Evolutionary conservation across 2,888 invertebrate genomes (phyloP).

Genomic region (Cosmia trapezina): DNA sequence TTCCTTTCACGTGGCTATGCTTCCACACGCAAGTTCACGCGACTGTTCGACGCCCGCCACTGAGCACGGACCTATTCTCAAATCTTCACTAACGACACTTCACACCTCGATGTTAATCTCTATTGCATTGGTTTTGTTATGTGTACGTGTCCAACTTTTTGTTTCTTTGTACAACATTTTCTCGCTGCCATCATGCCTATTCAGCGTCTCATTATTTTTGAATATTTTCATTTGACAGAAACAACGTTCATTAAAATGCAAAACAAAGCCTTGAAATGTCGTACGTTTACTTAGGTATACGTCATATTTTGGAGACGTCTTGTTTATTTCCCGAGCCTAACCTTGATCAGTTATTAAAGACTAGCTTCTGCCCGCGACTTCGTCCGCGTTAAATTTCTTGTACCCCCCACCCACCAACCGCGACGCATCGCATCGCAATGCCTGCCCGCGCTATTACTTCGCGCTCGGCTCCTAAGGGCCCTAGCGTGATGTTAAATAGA

Average conservation of each 20-base stretch:
- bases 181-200: constrained; percentile 17
- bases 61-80: constrained; percentile 21
- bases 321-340: constrained; percentile 13
- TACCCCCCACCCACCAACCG: no score
- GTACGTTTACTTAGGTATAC: background rate
- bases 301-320: constrained; percentile 19
- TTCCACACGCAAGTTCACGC: constrained; percentile 46
- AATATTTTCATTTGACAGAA: constrained; percentile 26
- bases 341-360: constrained; percentile 26
- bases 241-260: constrained; percentile 17
- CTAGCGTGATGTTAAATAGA: no score
- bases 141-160: constrained; percentile 3
- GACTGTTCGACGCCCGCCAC: constrained; percentile 24
- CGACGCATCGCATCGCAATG: no score
- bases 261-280: constrained; percentile 32
- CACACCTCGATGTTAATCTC: constrained; percentile 30
- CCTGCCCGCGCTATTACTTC: no score
- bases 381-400: no score
- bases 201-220: constrained; percentile 15
- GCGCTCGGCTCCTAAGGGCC: no score
- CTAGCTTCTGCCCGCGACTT: no score
- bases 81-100: constrained; percentile 31
- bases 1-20: constrained; percentile 41
- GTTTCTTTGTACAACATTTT: constrained; percentile 12
- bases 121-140: constrained; percentile 22